These are phyloP conservation scores for Yponomeuta malinellus DNA, from an alignment of 2,888 invertebrate species.

Conservation along the genomic window DNA sequence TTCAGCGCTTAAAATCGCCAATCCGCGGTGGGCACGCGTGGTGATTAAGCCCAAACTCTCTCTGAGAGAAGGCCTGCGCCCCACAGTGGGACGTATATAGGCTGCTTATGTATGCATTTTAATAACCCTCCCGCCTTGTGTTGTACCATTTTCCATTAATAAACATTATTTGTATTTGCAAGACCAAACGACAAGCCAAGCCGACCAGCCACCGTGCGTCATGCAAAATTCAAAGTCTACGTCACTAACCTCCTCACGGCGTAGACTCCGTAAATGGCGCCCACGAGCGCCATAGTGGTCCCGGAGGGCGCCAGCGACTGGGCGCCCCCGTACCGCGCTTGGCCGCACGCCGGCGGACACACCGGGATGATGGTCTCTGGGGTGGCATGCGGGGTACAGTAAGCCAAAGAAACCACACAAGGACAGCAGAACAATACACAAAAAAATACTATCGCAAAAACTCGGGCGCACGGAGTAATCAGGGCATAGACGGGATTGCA, in stretches of 20 bases:
- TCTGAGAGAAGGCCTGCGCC: too few relatives aligned
- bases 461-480: too few relatives aligned
- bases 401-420: neutral
- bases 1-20: too few relatives aligned
- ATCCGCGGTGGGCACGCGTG: too few relatives aligned
- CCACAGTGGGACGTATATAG: too few relatives aligned
- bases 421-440: neutral
- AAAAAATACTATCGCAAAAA: neutral
- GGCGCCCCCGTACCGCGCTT: constrained; percentile 77
- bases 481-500: too few relatives aligned
- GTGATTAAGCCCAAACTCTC: too few relatives aligned
- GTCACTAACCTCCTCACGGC: constrained; percentile 41
- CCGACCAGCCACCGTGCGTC: neutral
- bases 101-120: too few relatives aligned
- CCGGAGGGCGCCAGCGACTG: constrained; percentile 45
- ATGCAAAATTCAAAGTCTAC: neutral
- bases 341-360: constrained; percentile 94
- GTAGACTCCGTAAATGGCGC: constrained; percentile 32
- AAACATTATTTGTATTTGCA: too few relatives aligned
- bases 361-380: constrained; percentile 93
- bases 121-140: too few relatives aligned
- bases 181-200: too few relatives aligned
- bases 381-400: neutral
- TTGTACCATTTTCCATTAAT: too few relatives aligned
- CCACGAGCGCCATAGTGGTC: constrained; percentile 28